These are phyloP conservation scores for Enteromius radiatus DNA, from an alignment of 2,797 vertebrate species.

Conservation along the genomic window DNA sequence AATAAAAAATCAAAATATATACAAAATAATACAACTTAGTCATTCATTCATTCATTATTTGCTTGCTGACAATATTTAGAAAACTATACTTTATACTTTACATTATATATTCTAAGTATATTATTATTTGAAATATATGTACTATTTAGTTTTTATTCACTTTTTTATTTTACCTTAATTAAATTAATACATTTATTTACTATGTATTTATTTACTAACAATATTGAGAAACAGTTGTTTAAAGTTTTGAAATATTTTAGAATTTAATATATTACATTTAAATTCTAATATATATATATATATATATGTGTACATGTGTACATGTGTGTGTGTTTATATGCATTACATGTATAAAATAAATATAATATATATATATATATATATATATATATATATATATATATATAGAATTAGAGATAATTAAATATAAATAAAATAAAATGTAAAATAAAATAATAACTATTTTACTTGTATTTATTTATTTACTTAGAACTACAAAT, in stretches of 20 bases:
- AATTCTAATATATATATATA: too few species aligned
- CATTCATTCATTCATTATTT: neutral
- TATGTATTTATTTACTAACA: neutral
- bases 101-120: too few species aligned
- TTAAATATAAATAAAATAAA: neutral
- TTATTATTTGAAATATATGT: neutral
- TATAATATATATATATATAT: too few species aligned
- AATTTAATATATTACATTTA: too few species aligned
- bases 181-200: too few species aligned
- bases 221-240: neutral
- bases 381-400: too few species aligned
- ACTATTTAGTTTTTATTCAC: too few species aligned
- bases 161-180: too few species aligned
- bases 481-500: neutral
- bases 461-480: neutral
- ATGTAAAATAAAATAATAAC: neutral
- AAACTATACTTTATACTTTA: too few species aligned
- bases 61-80: neutral
- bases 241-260: neutral
- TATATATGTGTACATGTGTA: too few species aligned
- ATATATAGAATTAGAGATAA: neutral
- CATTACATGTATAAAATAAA: neutral
- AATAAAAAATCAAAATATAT: neutral
- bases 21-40: fast-evolving
- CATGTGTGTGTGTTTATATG: neutral